These are phyloP conservation scores for Drosophila repletoides DNA, from an alignment of 1,140 invertebrate species.

Conservation along the genomic window DNA sequence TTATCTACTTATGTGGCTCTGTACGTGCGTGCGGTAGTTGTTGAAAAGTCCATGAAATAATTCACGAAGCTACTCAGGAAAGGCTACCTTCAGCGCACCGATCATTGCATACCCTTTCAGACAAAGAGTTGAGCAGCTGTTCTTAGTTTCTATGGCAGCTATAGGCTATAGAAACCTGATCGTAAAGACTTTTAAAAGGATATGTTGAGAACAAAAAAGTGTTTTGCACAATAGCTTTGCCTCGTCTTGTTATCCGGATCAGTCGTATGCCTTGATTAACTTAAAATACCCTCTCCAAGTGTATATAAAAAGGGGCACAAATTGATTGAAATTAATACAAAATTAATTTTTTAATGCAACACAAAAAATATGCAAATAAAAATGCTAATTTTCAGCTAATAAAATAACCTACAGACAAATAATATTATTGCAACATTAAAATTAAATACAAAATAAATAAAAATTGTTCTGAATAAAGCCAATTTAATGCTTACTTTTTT, in stretches of 20 bases:
- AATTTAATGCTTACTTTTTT: too few species aligned
- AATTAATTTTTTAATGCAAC: constrained; percentile 13
- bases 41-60: constrained; percentile 1
- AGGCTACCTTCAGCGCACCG: too few species aligned
- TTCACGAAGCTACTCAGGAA: too few species aligned
- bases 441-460: not conserved
- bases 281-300: too few species aligned
- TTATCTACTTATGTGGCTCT: constrained; percentile 5
- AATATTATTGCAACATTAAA: constrained; percentile 13
- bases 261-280: too few species aligned
- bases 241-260: too few species aligned
- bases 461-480: constrained; percentile 3
- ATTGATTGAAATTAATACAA: constrained; percentile 26
- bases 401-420: constrained; percentile 46
- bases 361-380: constrained; percentile 29
- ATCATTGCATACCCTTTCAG: too few species aligned
- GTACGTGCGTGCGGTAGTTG: constrained; percentile 7
- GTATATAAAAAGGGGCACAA: not conserved
- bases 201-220: constrained; percentile 3
- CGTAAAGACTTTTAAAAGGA: not conserved
- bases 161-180: too few species aligned
- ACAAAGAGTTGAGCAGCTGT: too few species aligned
- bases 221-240: too few species aligned
- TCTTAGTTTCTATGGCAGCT: too few species aligned
- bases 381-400: constrained; percentile 68